A percentile compares a stretch with the other conserved stretches of the same genome.
These are phyloP conservation scores for Pseudorectes ferrugineus DNA, from an alignment of 2,113 vertebrate species.

Conservation along the genomic window DNA sequence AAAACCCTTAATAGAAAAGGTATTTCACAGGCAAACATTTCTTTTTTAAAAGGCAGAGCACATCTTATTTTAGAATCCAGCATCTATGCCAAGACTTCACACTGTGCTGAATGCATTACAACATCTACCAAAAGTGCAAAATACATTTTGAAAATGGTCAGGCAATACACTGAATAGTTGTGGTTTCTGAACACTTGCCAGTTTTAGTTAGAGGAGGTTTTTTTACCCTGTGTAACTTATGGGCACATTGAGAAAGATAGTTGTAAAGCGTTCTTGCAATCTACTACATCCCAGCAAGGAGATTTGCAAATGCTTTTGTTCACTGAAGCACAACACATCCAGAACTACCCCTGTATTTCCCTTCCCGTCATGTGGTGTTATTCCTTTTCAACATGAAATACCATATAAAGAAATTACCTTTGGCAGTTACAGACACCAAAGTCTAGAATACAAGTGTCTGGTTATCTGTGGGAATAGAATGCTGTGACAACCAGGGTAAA, in stretches of 20 bases:
- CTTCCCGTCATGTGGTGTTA: not conserved
- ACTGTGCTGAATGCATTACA: constrained; percentile 62
- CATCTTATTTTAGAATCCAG: constrained; percentile 50
- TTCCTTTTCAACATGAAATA: not conserved
- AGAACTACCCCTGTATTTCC: not conserved
- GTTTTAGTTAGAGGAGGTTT: not conserved
- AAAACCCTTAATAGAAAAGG: constrained; percentile 34
- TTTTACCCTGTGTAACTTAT: not conserved
- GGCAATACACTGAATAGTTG: constrained; percentile 39
- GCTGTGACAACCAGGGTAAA: not conserved
- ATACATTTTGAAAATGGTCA: constrained; percentile 35
- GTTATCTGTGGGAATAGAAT: not conserved
- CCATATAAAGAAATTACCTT: not conserved
- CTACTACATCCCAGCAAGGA: constrained; percentile 33
- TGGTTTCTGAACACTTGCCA: constrained; percentile 48
- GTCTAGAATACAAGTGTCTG: not conserved
- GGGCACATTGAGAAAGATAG: constrained; percentile 14
- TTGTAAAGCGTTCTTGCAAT: not conserved
- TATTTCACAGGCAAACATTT: constrained; percentile 37
- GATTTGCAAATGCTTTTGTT: constrained; percentile 25
- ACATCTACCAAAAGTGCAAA: constrained; percentile 58
- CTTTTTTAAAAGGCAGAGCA: constrained; percentile 10
- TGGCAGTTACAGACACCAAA: not conserved
- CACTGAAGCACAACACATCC: not conserved
- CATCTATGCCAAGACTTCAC: constrained; percentile 56